These are phyloP conservation scores for Amazona guildingii DNA, from an alignment of 2,113 vertebrate species.

Conservation along the genomic window DNA sequence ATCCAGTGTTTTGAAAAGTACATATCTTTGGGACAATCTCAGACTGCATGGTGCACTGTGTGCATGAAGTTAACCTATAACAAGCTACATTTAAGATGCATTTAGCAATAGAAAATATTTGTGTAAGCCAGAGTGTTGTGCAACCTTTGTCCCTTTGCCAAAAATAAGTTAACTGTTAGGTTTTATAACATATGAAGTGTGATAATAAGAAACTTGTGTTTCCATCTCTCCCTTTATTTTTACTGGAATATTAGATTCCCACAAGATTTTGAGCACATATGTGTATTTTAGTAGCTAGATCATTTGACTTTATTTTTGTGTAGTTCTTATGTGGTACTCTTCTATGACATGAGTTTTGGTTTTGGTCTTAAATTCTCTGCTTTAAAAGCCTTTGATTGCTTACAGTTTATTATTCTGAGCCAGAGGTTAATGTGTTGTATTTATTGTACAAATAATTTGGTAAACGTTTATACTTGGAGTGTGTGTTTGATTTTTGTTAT, in stretches of 20 bases:
- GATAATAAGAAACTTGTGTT: slow-evolving; percentile 90
- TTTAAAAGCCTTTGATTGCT: slow-evolving; percentile 38
- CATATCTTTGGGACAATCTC: slow-evolving; percentile 38
- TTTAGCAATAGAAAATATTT: slow-evolving; percentile 79
- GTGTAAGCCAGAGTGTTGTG: slow-evolving; percentile 73
- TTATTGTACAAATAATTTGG: slow-evolving; percentile 28
- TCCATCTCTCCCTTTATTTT: slow-evolving; percentile 78
- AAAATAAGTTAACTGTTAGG: slow-evolving; percentile 82
- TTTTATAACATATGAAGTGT: slow-evolving; percentile 85
- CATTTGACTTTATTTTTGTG: slow-evolving; percentile 70
- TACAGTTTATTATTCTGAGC: slow-evolving; percentile 22
- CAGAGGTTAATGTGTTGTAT: slow-evolving; percentile 17
- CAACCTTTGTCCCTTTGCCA: slow-evolving; percentile 79
- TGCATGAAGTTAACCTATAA: slow-evolving; percentile 59
- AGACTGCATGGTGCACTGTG: background rate
- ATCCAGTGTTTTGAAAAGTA: slow-evolving; percentile 22
- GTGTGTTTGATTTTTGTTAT: background rate
- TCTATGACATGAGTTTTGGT: slow-evolving; percentile 51
- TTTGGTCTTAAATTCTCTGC: slow-evolving; percentile 55
- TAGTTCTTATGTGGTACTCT: slow-evolving; percentile 55
- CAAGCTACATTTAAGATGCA: slow-evolving; percentile 72
- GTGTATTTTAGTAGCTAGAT: slow-evolving; percentile 78
- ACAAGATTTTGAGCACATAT: slow-evolving; percentile 68
- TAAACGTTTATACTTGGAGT: background rate
- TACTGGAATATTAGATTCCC: slow-evolving; percentile 79